phyloP scores from a whole-genome alignment of 2,113 vertebrate species.

The Coryphaenoides rupestris region DNA sequence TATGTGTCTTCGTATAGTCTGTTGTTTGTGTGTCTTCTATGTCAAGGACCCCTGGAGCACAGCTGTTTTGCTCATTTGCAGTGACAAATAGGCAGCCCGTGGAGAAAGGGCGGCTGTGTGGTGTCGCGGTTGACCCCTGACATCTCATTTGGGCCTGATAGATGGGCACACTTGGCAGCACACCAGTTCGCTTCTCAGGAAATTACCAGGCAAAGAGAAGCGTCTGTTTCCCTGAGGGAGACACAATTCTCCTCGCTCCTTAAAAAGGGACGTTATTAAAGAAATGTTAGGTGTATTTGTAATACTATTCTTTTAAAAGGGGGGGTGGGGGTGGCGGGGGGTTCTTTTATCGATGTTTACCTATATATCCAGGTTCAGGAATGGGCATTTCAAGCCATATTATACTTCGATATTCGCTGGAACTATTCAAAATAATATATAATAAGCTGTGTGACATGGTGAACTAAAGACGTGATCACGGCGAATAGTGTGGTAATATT shows the following conservation, averaged over 20 bases:
- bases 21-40: conserved; percentile 23
- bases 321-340: neutral
- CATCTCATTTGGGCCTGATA: conserved; percentile 60
- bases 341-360: neutral
- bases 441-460: too few relatives aligned
- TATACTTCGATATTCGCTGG: too few relatives aligned
- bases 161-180: conserved; percentile 42
- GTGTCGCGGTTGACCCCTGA: conserved; percentile 51
- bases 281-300: too few relatives aligned
- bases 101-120: conserved; percentile 51
- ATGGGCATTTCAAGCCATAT: too few relatives aligned
- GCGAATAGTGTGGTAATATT: too few relatives aligned
- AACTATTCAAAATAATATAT: too few relatives aligned
- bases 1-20: too few relatives aligned
- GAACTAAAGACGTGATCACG: too few relatives aligned
- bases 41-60: conserved; percentile 36
- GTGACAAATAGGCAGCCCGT: conserved; percentile 57
- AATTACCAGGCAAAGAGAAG: conserved; percentile 36
- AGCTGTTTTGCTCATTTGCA: conserved; percentile 56
- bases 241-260: too few relatives aligned
- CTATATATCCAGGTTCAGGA: too few relatives aligned
- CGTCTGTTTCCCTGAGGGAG: conserved; percentile 21
- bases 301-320: too few relatives aligned
- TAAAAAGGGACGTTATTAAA: too few relatives aligned
- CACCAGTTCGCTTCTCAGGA: conserved; percentile 46